phyloP scores from a whole-genome alignment of 2,113 vertebrate species.

The Oostethus manadensis region DNA sequence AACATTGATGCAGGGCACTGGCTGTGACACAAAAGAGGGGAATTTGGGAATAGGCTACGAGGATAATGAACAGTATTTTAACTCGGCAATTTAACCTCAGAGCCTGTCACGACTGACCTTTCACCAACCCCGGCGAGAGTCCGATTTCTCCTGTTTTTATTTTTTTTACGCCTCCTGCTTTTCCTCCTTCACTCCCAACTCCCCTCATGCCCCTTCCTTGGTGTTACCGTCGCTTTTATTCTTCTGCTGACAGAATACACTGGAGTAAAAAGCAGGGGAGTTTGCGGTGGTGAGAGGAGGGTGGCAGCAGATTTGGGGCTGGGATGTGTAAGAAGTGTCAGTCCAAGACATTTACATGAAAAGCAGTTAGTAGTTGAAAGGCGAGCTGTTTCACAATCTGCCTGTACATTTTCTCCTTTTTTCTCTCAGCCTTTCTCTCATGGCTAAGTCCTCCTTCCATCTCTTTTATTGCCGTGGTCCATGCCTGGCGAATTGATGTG shows the following conservation, averaged over 20 bases:
- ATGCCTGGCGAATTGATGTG: constrained; percentile 86
- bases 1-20: constrained; percentile 88
- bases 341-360: constrained; percentile 96
- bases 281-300: constrained; percentile 1
- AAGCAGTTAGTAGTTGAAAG: constrained; percentile 95
- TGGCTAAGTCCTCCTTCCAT: constrained; percentile 72
- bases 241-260: constrained; percentile 69
- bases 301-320: constrained; percentile 44
- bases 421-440: constrained; percentile 53
- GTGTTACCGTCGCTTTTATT: constrained; percentile 85
- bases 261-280: constrained; percentile 63
- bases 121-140: constrained; percentile 96
- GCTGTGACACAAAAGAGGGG: constrained; percentile 94
- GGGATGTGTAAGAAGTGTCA: constrained; percentile 97
- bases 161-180: constrained; percentile 33
- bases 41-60: constrained; percentile 93
- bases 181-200: constrained; percentile 67
- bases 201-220: constrained; percentile 50
- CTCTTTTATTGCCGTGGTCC: constrained; percentile 84
- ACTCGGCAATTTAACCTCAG: constrained; percentile 98
- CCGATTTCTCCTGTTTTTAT: constrained; percentile 82
- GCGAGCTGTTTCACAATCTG: constrained; percentile 93
- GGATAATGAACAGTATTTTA: constrained; percentile 99
- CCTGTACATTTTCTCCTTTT: constrained; percentile 82
- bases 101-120: constrained; percentile 99